Evolutionary conservation across 2,113 vertebrate species (phyloP), one percentile per base, ranked within the genome.

Genomic region (Anoura caudifer): DNA sequence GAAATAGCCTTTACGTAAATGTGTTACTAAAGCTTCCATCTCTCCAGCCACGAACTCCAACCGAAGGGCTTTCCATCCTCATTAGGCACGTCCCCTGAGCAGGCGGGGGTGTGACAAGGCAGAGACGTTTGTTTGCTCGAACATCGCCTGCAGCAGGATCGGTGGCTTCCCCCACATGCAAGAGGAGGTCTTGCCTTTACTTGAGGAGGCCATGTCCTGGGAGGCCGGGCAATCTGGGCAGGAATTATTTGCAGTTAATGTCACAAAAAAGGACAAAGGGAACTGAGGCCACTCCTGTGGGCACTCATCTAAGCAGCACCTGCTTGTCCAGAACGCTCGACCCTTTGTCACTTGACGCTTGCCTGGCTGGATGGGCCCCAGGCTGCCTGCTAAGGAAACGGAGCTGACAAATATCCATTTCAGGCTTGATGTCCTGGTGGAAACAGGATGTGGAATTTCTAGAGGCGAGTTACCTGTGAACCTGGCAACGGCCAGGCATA

Each of bases 241-340:
- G 61, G 94, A 97, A 75, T 52, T 73, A 52, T 94, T 8, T 80
- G 31, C 95, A 85, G 79, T 33, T 47, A 88, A 84, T 54, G 63
- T 70, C 47, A 43, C 14, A 36, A 12, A 73, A 52, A 41, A 72
- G 31, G 92, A 96, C 80, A 70, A 13, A 26, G 31, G 81, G 69
- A 93, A 15, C 7, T 0, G 72, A 89, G 54, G 95, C 90, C 52
- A 77, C 14, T 28, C 91, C 81, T 75, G 88, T 24, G 59, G 70
- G 91, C 16, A n/a, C 1, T 38, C 56, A 73, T 22, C 75, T 0
- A 0, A 70, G 92, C 50, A 86, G n/a, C 86, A 96, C 94, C 77
- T 97, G 90, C 81, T 20, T 73, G 7, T 75, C 75, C 22, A 47
- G 79, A 13, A 36, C 81, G 0, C 0, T 73, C 0, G 31, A 14